These are phyloP conservation scores for Trematomus loennbergii DNA, from an alignment of 2,113 vertebrate genomes.

Conservation along the genomic window DNA sequence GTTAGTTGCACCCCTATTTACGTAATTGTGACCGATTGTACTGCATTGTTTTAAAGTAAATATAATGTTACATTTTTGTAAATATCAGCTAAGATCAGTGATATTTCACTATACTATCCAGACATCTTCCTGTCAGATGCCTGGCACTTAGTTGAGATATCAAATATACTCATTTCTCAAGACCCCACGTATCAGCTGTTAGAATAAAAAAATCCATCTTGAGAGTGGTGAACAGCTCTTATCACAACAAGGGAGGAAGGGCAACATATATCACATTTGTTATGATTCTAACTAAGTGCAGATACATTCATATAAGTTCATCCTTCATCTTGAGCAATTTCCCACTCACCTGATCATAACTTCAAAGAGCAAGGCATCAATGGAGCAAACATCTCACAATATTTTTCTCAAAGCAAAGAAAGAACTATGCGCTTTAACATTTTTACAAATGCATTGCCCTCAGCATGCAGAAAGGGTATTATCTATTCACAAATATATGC, in stretches of 20 bases:
- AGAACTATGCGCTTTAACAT: neutral
- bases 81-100: neutral
- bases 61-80: conserved; percentile 6
- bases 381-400: neutral
- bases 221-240: conserved; percentile 18
- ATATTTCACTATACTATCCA: neutral
- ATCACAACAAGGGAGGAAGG: conserved; percentile 18
- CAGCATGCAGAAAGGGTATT: neutral
- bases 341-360: conserved; percentile 24
- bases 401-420: conserved; percentile 1
- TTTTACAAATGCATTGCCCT: neutral
- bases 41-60: conserved; percentile 11
- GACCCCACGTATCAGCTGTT: neutral
- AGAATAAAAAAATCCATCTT: conserved; percentile 6
- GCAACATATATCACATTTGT: conserved; percentile 13
- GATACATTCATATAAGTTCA: conserved; percentile 16
- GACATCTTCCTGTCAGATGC: neutral
- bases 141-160: neutral
- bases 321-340: conserved; percentile 14
- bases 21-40: conserved; percentile 14
- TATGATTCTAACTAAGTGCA: conserved; percentile 18
- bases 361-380: neutral
- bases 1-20: neutral
- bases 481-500: neutral
- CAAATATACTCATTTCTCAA: conserved; percentile 10